phyloP scores from a whole-genome alignment of 2,888 invertebrate genomes.

The Mycogona germanica region DNA sequence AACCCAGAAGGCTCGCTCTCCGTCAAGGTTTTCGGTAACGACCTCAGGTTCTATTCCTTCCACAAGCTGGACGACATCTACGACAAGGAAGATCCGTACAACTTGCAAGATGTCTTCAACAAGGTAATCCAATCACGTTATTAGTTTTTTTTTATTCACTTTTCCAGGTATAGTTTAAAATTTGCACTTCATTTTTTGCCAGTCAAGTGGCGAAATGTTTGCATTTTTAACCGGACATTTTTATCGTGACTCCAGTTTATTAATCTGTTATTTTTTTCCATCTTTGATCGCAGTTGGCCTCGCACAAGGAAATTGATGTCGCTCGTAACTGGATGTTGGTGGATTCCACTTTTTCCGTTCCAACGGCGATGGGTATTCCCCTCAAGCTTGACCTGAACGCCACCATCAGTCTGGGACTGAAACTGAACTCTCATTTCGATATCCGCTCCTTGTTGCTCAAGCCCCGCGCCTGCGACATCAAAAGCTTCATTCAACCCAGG shows the following conservation, averaged over 20 bases:
- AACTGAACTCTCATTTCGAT: slow-evolving; percentile 60
- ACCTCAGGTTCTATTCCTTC: slow-evolving; percentile 11
- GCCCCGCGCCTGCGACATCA: slow-evolving; percentile 13
- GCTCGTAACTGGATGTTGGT: slow-evolving; percentile 31
- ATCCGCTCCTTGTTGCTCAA: slow-evolving; percentile 9
- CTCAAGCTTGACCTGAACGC: slow-evolving; percentile 33
- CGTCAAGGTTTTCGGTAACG: slow-evolving; percentile 37
- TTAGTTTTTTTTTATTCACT: slow-evolving; percentile 30
- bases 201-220: too few relatives aligned
- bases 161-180: neutral
- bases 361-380: slow-evolving; percentile 34
- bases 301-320: slow-evolving; percentile 15
- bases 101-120: slow-evolving; percentile 15
- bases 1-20: slow-evolving; percentile 46
- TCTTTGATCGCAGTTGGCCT: slow-evolving; percentile 8
- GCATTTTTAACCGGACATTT: too few relatives aligned
- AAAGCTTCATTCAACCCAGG: slow-evolving; percentile 16
- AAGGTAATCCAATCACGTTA: slow-evolving; percentile 20
- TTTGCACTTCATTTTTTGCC: too few relatives aligned
- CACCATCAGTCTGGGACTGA: slow-evolving; percentile 49
- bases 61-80: slow-evolving; percentile 14
- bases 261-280: too few relatives aligned
- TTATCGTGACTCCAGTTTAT: too few relatives aligned
- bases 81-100: slow-evolving; percentile 13
- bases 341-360: slow-evolving; percentile 31